These are phyloP conservation scores for Drosophila kanapiae DNA, from an alignment of 1,140 invertebrate species.

Conservation along the genomic window DNA sequence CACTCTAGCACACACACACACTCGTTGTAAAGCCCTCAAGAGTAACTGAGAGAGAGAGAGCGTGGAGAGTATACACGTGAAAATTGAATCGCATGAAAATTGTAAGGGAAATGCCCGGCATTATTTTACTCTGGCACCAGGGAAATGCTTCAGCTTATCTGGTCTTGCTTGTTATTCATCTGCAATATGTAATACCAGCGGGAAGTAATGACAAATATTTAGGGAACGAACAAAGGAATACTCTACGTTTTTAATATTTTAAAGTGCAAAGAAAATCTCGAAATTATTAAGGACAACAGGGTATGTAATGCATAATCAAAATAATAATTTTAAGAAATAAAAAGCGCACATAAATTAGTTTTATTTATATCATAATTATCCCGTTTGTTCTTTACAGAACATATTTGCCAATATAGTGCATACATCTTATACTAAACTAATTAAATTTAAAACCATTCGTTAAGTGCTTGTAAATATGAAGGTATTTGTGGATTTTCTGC, in stretches of 20 bases:
- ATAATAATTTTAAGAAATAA: background rate
- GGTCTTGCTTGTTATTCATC: slow-evolving; percentile 30
- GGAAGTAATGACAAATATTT: slow-evolving; percentile 17
- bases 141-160: slow-evolving; percentile 45
- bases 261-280: background rate
- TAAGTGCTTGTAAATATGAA: no score
- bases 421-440: background rate
- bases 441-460: background rate
- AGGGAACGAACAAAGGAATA: background rate
- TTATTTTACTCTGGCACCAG: slow-evolving; percentile 41
- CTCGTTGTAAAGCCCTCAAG: background rate
- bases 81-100: slow-evolving; percentile 74
- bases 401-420: no score
- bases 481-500: background rate
- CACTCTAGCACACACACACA: no score
- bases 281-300: no score
- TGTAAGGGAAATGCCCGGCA: slow-evolving; percentile 65
- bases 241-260: background rate
- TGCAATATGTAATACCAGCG: slow-evolving; percentile 52
- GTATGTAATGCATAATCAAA: background rate
- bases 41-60: background rate
- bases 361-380: no score
- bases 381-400: no score
- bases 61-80: slow-evolving; percentile 22
- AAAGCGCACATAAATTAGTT: background rate